These are phyloP conservation scores for Drosophila subsilvestris DNA, from an alignment of 2,888 invertebrate species.

Conservation along the genomic window DNA sequence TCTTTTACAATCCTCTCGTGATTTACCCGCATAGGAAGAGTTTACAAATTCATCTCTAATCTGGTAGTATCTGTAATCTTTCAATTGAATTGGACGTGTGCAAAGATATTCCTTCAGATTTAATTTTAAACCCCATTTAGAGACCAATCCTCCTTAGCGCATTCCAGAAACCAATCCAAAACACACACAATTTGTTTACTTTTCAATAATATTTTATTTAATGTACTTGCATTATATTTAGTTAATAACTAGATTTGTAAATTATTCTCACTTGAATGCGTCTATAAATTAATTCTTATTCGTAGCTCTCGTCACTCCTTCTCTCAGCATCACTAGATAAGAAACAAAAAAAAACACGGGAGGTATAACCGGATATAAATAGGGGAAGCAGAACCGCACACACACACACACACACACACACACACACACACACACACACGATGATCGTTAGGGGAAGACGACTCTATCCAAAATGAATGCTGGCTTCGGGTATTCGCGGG, in stretches of 20 bases:
- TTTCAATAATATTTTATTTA: constrained; percentile 66
- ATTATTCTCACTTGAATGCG: constrained; percentile 74
- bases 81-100: too few relatives aligned
- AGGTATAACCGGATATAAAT: constrained; percentile 41
- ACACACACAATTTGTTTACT: constrained; percentile 9
- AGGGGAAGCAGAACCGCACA: constrained; percentile 17
- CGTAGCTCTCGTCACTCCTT: constrained; percentile 62
- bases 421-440: constrained; percentile 40
- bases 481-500: constrained; percentile 30
- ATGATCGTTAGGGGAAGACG: constrained; percentile 22
- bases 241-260: constrained; percentile 71
- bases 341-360: constrained; percentile 46
- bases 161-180: not conserved
- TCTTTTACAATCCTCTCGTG: not conserved
- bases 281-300: constrained; percentile 77
- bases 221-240: constrained; percentile 73
- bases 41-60: not conserved
- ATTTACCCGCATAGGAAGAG: not conserved
- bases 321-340: constrained; percentile 69
- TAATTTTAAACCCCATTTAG: not conserved
- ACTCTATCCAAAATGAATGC: constrained; percentile 48
- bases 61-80: too few relatives aligned
- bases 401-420: constrained; percentile 34
- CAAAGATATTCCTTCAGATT: not conserved
- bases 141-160: not conserved